Evolutionary conservation across 2,113 vertebrate species (phyloP).

Genomic region (Brachypodius melanocephalos): DNA sequence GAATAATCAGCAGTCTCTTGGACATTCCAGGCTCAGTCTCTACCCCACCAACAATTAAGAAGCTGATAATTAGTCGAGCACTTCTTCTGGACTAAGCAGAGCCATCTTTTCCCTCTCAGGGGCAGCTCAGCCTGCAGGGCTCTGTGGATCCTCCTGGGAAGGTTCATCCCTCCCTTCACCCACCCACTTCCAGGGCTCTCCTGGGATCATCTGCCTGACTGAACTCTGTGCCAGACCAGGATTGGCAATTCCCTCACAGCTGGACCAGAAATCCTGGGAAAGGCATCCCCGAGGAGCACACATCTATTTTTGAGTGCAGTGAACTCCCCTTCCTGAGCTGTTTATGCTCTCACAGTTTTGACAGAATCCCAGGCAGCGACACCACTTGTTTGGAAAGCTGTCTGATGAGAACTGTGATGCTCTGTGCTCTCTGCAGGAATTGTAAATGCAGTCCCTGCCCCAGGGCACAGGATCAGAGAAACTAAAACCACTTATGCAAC

Average conservation of each 20-base stretch:
- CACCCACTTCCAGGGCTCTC: neutral
- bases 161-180: neutral
- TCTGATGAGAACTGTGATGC: neutral
- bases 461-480: neutral
- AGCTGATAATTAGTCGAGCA: neutral
- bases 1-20: neutral
- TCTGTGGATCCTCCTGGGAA: neutral
- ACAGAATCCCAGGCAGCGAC: neutral
- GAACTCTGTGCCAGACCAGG: neutral
- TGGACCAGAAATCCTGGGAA: neutral
- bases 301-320: neutral
- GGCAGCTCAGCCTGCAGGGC: neutral
- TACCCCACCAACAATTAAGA: neutral
- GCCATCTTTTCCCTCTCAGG: neutral
- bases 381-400: conserved; percentile 5
- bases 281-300: neutral
- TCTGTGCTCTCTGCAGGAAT: neutral
- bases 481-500: neutral
- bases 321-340: neutral
- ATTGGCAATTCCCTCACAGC: neutral
- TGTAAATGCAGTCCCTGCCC: neutral
- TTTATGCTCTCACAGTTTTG: neutral
- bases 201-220: neutral
- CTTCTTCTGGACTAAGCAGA: neutral
- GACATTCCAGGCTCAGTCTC: neutral